Evolutionary conservation across 1,140 invertebrate species (phyloP), one percentile per base, ranked within the genome.

Genomic region (Hyles vespertilio): DNA sequence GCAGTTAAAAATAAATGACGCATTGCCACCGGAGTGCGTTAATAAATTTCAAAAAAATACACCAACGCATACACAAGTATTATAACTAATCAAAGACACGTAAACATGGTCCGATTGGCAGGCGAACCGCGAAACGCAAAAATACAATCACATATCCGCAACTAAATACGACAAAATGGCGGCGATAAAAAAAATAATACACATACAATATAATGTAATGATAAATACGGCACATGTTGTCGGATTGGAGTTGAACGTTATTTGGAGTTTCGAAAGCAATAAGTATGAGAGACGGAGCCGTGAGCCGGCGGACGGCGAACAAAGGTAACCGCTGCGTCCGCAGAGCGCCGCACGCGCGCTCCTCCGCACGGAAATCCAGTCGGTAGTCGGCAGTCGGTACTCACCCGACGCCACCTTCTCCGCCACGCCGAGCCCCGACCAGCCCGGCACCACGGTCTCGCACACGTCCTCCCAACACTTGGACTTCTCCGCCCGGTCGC

Each of bases 401-500:
- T 64, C 81, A 88, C 85, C 85, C 63, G 83, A 79, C 47, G 76
- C 67, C 53, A 80, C 70, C 79, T 79, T 84, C 70, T 86, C 79
- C 57, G 70, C 51, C 65, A 65, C 69, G 33, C 74, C 72, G 63
- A 88, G 69, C 65, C 67, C 58, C 36, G 54, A 36, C 83, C 81
- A 88, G 43, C 77, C 76, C 4, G 83, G 85, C 47, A 88, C 80
- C 43, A 88, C 83, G 57, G 63, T 73, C 63, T 75, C 74, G 71
- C 74, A 88, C 3, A 88, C 78, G 58, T 88, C 83, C 61, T 86
- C 82, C 85, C 85, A 88, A 67, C 75, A 81, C 51, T 74, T 67
- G 32, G 73, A 69, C 74, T 88, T 88, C 69, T 82, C 82, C 36
- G 79, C 72, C 51, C 84, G 70, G 55, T 86, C 85, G 0, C 85